Percentiles rank a stretch among this genome's conserved stretches.
These are phyloP conservation scores for Anarsia innoxiella DNA, from an alignment of 2,888 invertebrate genomes.

Conservation along the genomic window DNA sequence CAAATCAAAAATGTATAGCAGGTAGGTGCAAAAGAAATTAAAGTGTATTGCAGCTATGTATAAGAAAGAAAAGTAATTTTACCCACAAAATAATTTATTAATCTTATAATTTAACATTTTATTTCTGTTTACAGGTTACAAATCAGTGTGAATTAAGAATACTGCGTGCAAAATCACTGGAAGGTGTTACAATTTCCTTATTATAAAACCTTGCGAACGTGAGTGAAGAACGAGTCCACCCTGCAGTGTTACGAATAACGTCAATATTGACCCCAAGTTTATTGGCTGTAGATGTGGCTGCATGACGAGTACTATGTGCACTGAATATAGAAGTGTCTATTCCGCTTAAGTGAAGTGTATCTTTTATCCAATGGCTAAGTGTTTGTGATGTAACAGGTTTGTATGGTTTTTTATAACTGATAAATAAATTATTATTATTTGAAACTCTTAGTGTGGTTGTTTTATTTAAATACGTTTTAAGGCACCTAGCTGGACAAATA, in stretches of 20 bases:
- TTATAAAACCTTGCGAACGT: constrained; percentile 8
- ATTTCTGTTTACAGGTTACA: too few relatives aligned
- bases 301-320: constrained; percentile 11
- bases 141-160: too few relatives aligned
- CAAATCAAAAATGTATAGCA: too few relatives aligned
- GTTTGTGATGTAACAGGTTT: constrained; percentile 5
- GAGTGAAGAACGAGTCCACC: constrained; percentile 5
- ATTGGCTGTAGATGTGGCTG: constrained; percentile 8
- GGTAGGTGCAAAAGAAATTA: too few relatives aligned
- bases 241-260: constrained; percentile 9
- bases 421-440: neutral
- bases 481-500: neutral
- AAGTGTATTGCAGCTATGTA: too few relatives aligned
- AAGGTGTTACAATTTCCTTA: neutral
- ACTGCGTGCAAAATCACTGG: too few relatives aligned
- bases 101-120: too few relatives aligned
- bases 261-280: constrained; percentile 5
- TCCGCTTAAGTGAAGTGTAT: neutral
- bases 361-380: constrained; percentile 9
- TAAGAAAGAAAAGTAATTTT: too few relatives aligned
- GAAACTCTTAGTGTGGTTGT: neutral
- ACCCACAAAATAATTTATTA: too few relatives aligned
- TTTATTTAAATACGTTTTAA: neutral
- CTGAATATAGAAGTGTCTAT: constrained; percentile 2
- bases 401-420: constrained; percentile 1